Evolutionary conservation across 92 coral and sea anemone genomes (phyloP).

Genomic region (Umimayanthus chanpuru): DNA sequence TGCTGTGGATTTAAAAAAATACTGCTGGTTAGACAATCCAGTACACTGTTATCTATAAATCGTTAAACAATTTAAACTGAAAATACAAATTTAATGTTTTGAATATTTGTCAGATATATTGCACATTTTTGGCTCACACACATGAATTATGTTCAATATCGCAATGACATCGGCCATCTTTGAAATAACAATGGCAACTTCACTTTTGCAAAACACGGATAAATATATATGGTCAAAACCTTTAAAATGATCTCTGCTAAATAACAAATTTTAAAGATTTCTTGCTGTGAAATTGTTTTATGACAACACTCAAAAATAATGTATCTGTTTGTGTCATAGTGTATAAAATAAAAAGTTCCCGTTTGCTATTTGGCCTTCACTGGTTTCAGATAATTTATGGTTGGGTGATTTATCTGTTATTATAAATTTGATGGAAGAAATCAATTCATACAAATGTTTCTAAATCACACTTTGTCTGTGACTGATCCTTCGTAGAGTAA

Average conservation of each 20-base stretch:
- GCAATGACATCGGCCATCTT: slow-evolving; percentile 23
- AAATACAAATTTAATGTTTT: slow-evolving; percentile 12
- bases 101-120: slow-evolving; percentile 12
- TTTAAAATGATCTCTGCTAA: not conserved
- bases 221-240: slow-evolving; percentile 4
- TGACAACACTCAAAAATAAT: not conserved
- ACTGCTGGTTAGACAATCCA: slow-evolving; percentile 20
- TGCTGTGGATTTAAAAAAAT: slow-evolving; percentile 27
- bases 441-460: not conserved
- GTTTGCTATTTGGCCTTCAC: slow-evolving; percentile 21
- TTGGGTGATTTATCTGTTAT: slow-evolving; percentile 20
- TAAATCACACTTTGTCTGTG: not conserved
- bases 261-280: not conserved
- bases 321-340: not conserved
- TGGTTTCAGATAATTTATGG: slow-evolving; percentile 13
- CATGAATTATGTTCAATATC: slow-evolving; percentile 13
- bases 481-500: not conserved
- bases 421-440: slow-evolving; percentile 20
- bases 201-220: slow-evolving; percentile 22
- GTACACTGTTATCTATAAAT: not conserved
- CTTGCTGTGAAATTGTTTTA: not conserved
- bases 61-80: slow-evolving; percentile 2
- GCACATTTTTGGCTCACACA: slow-evolving; percentile 23
- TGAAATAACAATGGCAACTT: slow-evolving; percentile 21
- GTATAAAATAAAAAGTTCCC: slow-evolving; percentile 16